Conservation (phyloP, 2,113 vertebrate genomes). For the Aspidoscelis tigris region DNA sequence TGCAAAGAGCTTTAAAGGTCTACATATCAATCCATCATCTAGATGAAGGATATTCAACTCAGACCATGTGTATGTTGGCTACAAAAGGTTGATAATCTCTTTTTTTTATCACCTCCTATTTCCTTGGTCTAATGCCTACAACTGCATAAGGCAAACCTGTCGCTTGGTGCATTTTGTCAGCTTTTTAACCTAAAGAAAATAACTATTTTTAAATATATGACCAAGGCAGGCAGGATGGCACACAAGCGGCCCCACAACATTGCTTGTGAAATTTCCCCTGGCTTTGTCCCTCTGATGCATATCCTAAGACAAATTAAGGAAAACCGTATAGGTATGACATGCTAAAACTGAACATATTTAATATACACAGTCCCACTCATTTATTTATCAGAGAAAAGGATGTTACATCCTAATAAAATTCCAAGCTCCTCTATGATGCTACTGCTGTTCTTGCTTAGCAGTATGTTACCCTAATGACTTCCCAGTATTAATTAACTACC, state of each 20-base stretch:
- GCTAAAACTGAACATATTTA: not conserved
- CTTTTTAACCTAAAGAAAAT: no score
- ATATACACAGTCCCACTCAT: no score
- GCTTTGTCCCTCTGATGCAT: no score
- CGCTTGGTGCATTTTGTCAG: no score
- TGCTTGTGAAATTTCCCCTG: no score
- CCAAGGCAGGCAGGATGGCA: no score
- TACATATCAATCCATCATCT: conserved; percentile 63
- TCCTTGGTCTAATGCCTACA: conserved; percentile 63
- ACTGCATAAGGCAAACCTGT: no score
- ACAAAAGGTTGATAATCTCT: conserved; percentile 56
- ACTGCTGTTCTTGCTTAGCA: not conserved
- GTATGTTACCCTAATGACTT: no score
- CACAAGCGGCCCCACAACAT: not conserved
- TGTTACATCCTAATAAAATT: not conserved
- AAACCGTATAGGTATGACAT: not conserved
- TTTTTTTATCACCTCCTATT: conserved; percentile 42
- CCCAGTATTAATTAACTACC: no score
- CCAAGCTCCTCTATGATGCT: not conserved
- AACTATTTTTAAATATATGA: no score
- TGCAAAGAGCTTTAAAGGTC: conserved; percentile 65
- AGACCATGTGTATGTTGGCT: conserved; percentile 18
- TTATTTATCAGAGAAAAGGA: not conserved
- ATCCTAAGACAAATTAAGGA: no score
- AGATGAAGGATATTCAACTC: conserved; percentile 60